phyloP scores from a whole-genome alignment of 2,888 invertebrate genomes.

The Troglohyphantes excavatus region DNA sequence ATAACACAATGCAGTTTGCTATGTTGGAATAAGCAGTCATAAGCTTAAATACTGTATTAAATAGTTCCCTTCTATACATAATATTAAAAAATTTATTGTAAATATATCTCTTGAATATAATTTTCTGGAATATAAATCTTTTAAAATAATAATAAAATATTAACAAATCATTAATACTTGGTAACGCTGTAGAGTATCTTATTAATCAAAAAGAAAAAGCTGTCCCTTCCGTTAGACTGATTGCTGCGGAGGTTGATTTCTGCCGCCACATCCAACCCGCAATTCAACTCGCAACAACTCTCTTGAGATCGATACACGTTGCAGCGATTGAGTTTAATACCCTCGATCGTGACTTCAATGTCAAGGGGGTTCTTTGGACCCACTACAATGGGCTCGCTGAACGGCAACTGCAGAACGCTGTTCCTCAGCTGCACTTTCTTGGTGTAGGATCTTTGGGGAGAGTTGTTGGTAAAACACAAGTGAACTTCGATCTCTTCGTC shows the following conservation, averaged over 20 bases:
- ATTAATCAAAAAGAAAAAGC: constrained; percentile 31
- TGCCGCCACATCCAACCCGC: constrained; percentile 16
- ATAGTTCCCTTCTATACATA: too few relatives aligned
- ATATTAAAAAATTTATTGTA: too few relatives aligned
- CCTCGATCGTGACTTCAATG: constrained; percentile 42
- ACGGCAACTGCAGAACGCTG: not conserved
- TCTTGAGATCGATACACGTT: not conserved
- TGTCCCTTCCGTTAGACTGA: constrained; percentile 10
- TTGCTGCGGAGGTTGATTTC: constrained; percentile 16
- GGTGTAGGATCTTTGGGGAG: not conserved
- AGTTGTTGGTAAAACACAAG: not conserved
- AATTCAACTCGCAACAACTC: constrained; percentile 26
- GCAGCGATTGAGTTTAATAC: constrained; percentile 32
- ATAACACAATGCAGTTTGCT: too few relatives aligned
- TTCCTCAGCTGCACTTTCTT: not conserved
- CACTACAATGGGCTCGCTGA: constrained; percentile 1
- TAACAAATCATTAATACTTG: too few relatives aligned
- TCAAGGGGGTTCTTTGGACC: not conserved
- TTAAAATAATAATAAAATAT: too few relatives aligned
- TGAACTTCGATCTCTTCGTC: not conserved
- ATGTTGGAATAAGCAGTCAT: too few relatives aligned
- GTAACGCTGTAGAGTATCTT: constrained; percentile 21
- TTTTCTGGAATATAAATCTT: too few relatives aligned
- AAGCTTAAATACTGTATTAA: too few relatives aligned
- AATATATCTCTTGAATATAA: too few relatives aligned